Conservation (phyloP, 2,797 vertebrate genomes). For the Petrocephalus sullivani region DNA sequence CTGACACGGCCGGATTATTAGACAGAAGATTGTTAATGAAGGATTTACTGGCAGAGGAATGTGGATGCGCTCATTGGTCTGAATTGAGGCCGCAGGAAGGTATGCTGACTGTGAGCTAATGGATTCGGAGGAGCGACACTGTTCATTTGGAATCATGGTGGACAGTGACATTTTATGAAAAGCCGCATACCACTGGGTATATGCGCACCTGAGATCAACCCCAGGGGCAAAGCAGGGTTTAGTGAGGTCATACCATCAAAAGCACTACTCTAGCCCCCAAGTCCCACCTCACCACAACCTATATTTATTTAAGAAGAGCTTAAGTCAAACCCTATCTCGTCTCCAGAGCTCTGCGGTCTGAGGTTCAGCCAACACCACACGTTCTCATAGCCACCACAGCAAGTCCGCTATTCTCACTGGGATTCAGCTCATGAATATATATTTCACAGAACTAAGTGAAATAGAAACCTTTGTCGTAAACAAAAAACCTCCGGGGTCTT, state of each 20-base stretch:
- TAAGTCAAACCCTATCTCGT: not conserved
- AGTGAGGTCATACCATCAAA: not conserved
- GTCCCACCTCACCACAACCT: not conserved
- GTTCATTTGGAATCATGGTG: not conserved
- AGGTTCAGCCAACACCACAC: not conserved
- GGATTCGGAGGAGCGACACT: not conserved
- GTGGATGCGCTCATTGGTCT: not conserved
- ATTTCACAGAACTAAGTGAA: not conserved
- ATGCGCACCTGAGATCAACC: not conserved
- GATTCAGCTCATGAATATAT: not conserved
- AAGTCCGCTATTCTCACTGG: not conserved
- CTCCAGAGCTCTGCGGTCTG: not conserved
- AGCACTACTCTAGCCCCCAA: not conserved
- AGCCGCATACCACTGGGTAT: not conserved
- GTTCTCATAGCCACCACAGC: not conserved
- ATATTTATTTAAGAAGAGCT: not conserved
- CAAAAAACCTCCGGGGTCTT: not conserved
- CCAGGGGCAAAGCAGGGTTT: not conserved
- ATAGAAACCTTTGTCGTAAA: not conserved
- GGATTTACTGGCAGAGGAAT: not conserved
- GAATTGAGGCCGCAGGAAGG: not conserved
- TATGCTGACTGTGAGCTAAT: not conserved
- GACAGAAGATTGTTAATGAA: not conserved
- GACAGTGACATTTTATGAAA: not conserved
- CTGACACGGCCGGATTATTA: not conserved